Conservation (phyloP, 2,113 vertebrate species). For the Labeo catla region DNA sequence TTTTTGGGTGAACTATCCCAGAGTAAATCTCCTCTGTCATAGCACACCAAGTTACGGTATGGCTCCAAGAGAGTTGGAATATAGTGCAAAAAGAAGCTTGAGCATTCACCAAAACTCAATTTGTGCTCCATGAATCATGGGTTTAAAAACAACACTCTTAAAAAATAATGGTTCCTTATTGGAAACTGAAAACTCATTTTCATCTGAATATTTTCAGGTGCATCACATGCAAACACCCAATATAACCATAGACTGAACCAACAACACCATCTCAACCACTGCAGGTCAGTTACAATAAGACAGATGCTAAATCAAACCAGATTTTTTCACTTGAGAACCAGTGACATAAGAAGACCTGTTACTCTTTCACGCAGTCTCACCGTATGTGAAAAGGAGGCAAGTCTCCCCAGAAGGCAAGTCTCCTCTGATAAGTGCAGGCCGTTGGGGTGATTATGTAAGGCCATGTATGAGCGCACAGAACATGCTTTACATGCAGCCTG, state of each 20-base stretch:
- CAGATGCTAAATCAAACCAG: not conserved
- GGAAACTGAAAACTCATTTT: not conserved
- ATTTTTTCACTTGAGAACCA: not conserved
- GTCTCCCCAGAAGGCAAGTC: not conserved
- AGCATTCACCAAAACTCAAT: not conserved
- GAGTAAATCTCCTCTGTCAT: not conserved
- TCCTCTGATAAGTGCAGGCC: not conserved
- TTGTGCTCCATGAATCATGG: not conserved
- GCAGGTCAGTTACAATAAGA: not conserved
- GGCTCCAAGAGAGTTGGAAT: not conserved
- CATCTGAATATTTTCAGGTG: not conserved
- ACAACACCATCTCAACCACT: not conserved
- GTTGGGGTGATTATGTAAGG: conserved; percentile 9
- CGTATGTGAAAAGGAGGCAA: not conserved
- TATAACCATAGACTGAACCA: not conserved
- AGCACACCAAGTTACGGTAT: not conserved
- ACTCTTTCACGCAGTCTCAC: conserved; percentile 36
- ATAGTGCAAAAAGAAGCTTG: not conserved
- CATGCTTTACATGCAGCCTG: conserved; percentile 33
- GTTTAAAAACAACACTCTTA: not conserved
- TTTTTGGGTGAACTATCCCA: no score
- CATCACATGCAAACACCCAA: no score
- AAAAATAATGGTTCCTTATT: not conserved
- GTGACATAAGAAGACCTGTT: conserved; percentile 34
- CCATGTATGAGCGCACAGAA: conserved; percentile 5